Evolutionary conservation across 2,888 invertebrate species (phyloP), one percentile per base, ranked within the genome.

Genomic region (Drosophila eohydei): DNA sequence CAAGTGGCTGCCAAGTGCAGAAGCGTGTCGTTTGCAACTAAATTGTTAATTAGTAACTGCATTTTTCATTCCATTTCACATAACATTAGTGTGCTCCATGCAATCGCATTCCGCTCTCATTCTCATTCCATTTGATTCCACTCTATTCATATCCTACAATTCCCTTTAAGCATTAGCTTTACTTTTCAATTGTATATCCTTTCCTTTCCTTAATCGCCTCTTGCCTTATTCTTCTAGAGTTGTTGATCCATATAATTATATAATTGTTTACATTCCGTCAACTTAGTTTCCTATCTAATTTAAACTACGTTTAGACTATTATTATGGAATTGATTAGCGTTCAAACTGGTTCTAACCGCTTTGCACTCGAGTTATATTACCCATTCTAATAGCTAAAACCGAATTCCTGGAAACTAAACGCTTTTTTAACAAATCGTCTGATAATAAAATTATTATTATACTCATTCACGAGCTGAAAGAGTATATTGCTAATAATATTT

Each of bases 321-420:
- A 36, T 60, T 48, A 44, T 41, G 52, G 6, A 41, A 14, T n/a
- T 46, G 74, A 78, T 74, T 72, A 72, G 46, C 44, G 36, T 26
- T 38, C 4, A 30, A 70, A 68, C 81, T 26, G 50, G 60, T 28
- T 62, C 3, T 9, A 61, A 66, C 68, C 21, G 60, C 60, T 63
- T 66, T 16, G 4, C 16, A 38, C 21, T 63, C 16, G 12, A 34
- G 28, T 34, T 79, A 56, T 43, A 55, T 36, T 56, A 44, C 36
- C 58, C 16, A 60, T 64, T 67, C 40, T 65, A 52, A 62, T 55
- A 16, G 30, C 14, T 57, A 60, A 50, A 34, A 34, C 21, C n/a
- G 48, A 64, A 68, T 71, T 64, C 52, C n/a, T 11, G 30, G 62
- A 60, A 71, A 30, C 30, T 41, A 41, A 16, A 59, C 54, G 36